phyloP scores from a whole-genome alignment of 2,888 invertebrate genomes.

The Idaea dimidiata region DNA sequence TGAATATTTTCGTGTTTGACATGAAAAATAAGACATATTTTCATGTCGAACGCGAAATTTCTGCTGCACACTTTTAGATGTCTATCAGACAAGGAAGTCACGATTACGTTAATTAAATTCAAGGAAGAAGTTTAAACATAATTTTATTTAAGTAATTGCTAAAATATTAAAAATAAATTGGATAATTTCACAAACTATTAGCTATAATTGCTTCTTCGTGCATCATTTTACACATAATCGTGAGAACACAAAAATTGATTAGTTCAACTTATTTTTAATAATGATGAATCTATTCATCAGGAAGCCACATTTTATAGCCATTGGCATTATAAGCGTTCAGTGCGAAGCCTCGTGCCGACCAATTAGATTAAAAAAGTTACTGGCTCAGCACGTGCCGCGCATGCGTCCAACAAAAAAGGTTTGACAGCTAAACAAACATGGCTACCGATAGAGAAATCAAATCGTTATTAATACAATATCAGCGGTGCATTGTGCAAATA shows the following conservation, averaged over 20 bases:
- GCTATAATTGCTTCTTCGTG: background rate
- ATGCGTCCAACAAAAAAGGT: slow-evolving; percentile 50
- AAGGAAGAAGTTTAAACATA: background rate
- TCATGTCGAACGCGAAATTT: no score
- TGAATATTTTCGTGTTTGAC: no score
- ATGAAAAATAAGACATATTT: no score
- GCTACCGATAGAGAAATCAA: slow-evolving; percentile 67
- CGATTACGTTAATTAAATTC: background rate
- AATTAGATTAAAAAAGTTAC: slow-evolving; percentile 64
- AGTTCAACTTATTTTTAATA: slow-evolving; percentile 46
- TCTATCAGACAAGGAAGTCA: background rate
- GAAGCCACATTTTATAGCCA: slow-evolving; percentile 38
- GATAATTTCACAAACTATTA: background rate
- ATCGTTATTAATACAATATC: slow-evolving; percentile 71
- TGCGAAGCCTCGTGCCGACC: slow-evolving; percentile 27
- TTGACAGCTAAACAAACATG: slow-evolving; percentile 76
- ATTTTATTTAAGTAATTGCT: background rate
- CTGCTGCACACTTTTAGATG: background rate
- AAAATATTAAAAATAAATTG: background rate
- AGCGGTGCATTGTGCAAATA: slow-evolving; percentile 70
- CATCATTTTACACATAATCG: slow-evolving; percentile 16
- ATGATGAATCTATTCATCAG: slow-evolving; percentile 44
- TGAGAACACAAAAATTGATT: slow-evolving; percentile 37
- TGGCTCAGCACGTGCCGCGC: slow-evolving; percentile 58
- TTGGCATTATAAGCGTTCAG: slow-evolving; percentile 43